Evolutionary conservation across 2,797 vertebrate species (phyloP).

Genomic region (Antennarius maculatus): DNA sequence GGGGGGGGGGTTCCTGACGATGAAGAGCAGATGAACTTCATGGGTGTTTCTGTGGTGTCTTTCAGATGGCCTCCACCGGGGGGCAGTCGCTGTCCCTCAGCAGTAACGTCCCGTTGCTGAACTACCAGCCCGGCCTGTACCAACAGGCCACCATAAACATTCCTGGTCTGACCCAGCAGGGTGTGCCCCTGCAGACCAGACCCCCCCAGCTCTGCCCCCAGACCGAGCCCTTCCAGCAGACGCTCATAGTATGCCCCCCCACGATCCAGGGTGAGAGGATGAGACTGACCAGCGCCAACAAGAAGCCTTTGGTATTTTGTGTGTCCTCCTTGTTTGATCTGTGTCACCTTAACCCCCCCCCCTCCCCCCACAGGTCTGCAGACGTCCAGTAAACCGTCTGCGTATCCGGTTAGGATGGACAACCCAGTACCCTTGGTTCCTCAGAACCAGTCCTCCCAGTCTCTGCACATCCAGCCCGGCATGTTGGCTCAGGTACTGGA

Average conservation of each 20-base stretch:
- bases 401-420: slow-evolving; percentile 96
- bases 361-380: slow-evolving; percentile 83
- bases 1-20: too few species aligned
- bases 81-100: slow-evolving; percentile 93
- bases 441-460: slow-evolving; percentile 92
- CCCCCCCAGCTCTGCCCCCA: slow-evolving; percentile 94
- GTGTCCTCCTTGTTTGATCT: too few species aligned
- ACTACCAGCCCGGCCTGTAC: slow-evolving; percentile 95
- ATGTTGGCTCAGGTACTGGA: slow-evolving; percentile 92
- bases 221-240: slow-evolving; percentile 96
- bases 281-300: too few species aligned
- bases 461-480: slow-evolving; percentile 94
- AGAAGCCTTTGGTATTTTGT: not conserved
- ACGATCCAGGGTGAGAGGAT: slow-evolving; percentile 91
- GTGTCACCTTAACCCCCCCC: not conserved
- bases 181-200: slow-evolving; percentile 91
- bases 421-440: slow-evolving; percentile 92
- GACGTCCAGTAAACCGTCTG: slow-evolving; percentile 91
- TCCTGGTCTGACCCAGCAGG: slow-evolving; percentile 91
- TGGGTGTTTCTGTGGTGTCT: slow-evolving; percentile 4
- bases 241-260: slow-evolving; percentile 96
- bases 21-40: not conserved
- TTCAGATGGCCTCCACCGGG: slow-evolving; percentile 91
- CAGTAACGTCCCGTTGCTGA: slow-evolving; percentile 93
- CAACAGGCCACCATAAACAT: slow-evolving; percentile 96